These are phyloP conservation scores for Glossosoma conforme DNA, from an alignment of 1,140 invertebrate species.

Conservation along the genomic window DNA sequence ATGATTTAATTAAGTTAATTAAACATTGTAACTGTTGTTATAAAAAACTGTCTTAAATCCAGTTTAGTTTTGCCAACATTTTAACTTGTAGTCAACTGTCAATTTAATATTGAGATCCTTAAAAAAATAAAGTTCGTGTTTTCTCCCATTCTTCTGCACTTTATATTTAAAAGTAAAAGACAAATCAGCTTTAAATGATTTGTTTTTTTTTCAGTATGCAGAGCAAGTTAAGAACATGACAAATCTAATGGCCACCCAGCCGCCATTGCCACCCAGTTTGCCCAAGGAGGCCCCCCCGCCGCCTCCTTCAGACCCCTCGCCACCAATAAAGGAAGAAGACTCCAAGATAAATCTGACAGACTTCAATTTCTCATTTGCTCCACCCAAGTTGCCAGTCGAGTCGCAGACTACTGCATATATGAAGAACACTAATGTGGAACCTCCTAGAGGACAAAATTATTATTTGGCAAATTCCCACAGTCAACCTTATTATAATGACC, in stretches of 20 bases:
- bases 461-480: no score
- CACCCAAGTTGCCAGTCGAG: no score
- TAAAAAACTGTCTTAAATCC: neutral
- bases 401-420: no score
- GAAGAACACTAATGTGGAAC: no score
- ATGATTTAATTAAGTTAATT: no score
- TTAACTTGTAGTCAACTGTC: neutral
- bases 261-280: constrained; percentile 38
- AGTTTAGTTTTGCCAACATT: neutral
- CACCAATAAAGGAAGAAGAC: no score
- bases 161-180: neutral
- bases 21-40: neutral
- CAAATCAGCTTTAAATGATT: no score
- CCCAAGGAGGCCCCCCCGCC: constrained; percentile 38
- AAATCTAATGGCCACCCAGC: constrained; percentile 37
- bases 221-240: constrained; percentile 50
- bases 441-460: no score
- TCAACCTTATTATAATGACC: no score
- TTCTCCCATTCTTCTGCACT: neutral
- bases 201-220: constrained; percentile 51
- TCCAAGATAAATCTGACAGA: no score
- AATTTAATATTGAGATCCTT: neutral
- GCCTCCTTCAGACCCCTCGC: constrained; percentile 48
- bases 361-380: no score
- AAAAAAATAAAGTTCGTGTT: neutral